Percentiles rank a stretch among this genome's conserved stretches.
These are phyloP conservation scores for Oligia latruncula DNA, from an alignment of 2,888 invertebrate genomes.

Conservation along the genomic window DNA sequence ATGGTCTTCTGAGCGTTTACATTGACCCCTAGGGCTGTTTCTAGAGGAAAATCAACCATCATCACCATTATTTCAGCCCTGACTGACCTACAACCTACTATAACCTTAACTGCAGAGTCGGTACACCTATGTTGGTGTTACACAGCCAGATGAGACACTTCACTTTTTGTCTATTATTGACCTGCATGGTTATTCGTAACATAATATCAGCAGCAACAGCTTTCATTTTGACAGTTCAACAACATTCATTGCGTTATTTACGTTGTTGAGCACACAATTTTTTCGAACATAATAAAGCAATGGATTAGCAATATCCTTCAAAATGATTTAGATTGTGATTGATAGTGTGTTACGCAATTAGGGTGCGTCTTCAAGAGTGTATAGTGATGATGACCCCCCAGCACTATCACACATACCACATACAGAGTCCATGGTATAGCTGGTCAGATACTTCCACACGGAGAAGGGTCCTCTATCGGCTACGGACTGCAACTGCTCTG, in stretches of 20 bases:
- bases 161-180: neutral
- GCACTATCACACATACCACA: constrained; percentile 67
- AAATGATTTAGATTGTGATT: neutral
- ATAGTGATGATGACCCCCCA: neutral
- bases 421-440: constrained; percentile 76
- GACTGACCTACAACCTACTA: neutral
- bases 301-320: neutral
- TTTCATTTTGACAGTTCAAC: neutral
- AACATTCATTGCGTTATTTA: neutral
- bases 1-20: constrained; percentile 63
- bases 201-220: neutral
- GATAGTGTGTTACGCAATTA: too few relatives aligned
- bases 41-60: constrained; percentile 37
- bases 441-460: constrained; percentile 73
- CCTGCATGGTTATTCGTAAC: neutral
- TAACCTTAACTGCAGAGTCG: neutral
- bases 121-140: neutral
- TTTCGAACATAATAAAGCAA: neutral
- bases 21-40: constrained; percentile 71
- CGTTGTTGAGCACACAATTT: neutral
- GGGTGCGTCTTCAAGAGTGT: neutral
- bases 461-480: constrained; percentile 69
- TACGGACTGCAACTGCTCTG: constrained; percentile 56
- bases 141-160: neutral
- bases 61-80: neutral